These are phyloP conservation scores for Dynastes grantii DNA, from an alignment of 2,888 invertebrate species.

Conservation along the genomic window DNA sequence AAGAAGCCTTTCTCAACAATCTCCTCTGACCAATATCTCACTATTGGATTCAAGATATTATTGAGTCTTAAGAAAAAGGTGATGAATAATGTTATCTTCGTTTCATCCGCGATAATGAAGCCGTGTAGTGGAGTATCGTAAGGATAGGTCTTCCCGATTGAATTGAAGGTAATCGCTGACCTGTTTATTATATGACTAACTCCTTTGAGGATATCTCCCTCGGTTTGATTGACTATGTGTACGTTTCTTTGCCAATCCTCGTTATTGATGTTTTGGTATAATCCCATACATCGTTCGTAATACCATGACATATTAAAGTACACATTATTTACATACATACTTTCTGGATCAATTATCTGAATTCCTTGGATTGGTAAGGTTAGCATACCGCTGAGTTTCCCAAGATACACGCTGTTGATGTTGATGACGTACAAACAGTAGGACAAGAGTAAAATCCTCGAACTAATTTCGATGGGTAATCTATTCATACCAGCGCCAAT, in stretches of 20 bases:
- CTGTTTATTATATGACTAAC: slow-evolving; percentile 3
- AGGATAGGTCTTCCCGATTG: slow-evolving; percentile 33
- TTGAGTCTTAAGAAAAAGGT: slow-evolving; percentile 55
- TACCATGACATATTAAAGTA: slow-evolving; percentile 50
- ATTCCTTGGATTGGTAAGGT: slow-evolving; percentile 46
- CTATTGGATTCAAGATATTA: slow-evolving; percentile 47
- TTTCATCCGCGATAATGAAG: slow-evolving; percentile 3
- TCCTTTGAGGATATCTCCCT: slow-evolving; percentile 25
- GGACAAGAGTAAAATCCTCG: slow-evolving; percentile 53
- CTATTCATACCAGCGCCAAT: slow-evolving; percentile 31
- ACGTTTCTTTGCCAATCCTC: slow-evolving; percentile 32
- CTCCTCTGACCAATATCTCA: slow-evolving; percentile 56
- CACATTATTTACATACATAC: slow-evolving; percentile 39
- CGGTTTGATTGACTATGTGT: slow-evolving; percentile 30
- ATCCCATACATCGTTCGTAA: slow-evolving; percentile 24
- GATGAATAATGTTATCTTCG: slow-evolving; percentile 48
- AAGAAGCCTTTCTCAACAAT: slow-evolving; percentile 57
- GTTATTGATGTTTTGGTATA: slow-evolving; percentile 32
- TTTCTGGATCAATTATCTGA: slow-evolving; percentile 36
- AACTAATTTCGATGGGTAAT: slow-evolving; percentile 26
- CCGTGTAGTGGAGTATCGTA: slow-evolving; percentile 15
- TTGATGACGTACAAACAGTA: slow-evolving; percentile 54
- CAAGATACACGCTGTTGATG: slow-evolving; percentile 56
- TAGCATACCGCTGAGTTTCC: slow-evolving; percentile 58
- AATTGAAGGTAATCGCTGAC: slow-evolving; percentile 32